phyloP scores from a whole-genome alignment of 2,888 invertebrate genomes.

The Pimpla rufipes region DNA sequence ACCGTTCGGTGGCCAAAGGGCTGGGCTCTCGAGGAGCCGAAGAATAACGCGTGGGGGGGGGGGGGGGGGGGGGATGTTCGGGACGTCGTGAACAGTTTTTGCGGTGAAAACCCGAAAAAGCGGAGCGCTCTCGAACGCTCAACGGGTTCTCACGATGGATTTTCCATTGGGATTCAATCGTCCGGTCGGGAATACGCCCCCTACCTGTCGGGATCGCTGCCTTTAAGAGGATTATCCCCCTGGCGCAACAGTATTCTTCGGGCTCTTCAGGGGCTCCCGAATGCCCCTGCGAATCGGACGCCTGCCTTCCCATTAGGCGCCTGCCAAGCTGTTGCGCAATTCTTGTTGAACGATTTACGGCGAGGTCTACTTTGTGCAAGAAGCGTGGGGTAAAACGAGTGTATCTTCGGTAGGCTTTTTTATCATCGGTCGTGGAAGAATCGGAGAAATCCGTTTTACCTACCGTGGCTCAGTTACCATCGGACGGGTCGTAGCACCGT shows the following conservation, averaged over 20 bases:
- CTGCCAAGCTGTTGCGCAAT: neutral
- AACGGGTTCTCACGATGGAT: constrained; percentile 79
- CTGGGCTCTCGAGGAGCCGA: constrained; percentile 74
- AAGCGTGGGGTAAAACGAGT: neutral
- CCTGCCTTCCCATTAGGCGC: neutral
- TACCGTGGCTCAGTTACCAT: neutral
- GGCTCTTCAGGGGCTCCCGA: constrained; percentile 19
- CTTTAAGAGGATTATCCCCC: constrained; percentile 57
- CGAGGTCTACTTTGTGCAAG: no score
- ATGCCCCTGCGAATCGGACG: neutral
- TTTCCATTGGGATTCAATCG: constrained; percentile 67
- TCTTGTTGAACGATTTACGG: neutral
- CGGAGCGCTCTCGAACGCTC: constrained; percentile 57
- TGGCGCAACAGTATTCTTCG: constrained; percentile 57
- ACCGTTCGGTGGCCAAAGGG: constrained; percentile 81
- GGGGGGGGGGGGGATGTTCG: no score
- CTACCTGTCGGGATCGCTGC: constrained; percentile 63
- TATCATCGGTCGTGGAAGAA: neutral
- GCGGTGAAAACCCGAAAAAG: constrained; percentile 63
- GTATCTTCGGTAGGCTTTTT: neutral
- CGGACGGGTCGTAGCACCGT: neutral
- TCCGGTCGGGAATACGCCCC: constrained; percentile 54
- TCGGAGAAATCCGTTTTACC: neutral
- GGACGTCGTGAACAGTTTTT: constrained; percentile 70
- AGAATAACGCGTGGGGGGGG: constrained; percentile 70